Percentiles rank a stretch among this genome's conserved stretches.
phyloP scores from a whole-genome alignment of 2,113 vertebrate species.

The Rhodinocichla rosea region DNA sequence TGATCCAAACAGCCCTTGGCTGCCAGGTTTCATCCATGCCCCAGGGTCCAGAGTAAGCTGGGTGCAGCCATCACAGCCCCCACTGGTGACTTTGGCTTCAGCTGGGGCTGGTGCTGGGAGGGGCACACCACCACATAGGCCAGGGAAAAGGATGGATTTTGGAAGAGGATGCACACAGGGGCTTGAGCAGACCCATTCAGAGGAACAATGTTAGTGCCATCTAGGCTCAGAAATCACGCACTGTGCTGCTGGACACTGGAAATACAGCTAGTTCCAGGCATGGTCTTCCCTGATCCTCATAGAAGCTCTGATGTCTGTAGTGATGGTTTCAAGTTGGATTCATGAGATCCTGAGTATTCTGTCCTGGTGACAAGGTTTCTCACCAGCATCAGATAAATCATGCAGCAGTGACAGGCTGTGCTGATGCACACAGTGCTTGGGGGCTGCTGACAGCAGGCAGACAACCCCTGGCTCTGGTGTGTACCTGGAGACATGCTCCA shows the following conservation, averaged over 20 bases:
- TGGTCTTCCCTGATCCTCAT: neutral
- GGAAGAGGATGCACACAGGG: fast-evolving
- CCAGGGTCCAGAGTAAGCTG: neutral
- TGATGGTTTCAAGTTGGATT: neutral
- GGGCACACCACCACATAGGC: neutral
- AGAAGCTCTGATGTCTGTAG: neutral
- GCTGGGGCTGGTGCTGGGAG: neutral
- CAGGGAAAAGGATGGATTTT: neutral
- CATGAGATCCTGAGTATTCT: neutral
- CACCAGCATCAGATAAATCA: neutral
- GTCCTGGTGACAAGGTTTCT: neutral
- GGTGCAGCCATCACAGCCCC: neutral
- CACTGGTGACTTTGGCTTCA: neutral
- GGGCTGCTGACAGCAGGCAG: neutral
- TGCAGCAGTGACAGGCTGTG: fast-evolving
- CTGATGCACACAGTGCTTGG: neutral
- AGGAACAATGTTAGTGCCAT: fast-evolving
- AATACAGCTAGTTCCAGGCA: neutral
- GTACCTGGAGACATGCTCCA: neutral
- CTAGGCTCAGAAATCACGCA: neutral
- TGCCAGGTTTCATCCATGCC: neutral
- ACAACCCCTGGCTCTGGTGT: no score
- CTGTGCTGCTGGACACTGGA: neutral
- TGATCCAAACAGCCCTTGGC: neutral
- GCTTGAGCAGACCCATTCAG: neutral